Percentiles rank a stretch among this genome's conserved stretches.
Conservation (phyloP, 2,113 vertebrate species). For the Lanius ludovicianus region DNA sequence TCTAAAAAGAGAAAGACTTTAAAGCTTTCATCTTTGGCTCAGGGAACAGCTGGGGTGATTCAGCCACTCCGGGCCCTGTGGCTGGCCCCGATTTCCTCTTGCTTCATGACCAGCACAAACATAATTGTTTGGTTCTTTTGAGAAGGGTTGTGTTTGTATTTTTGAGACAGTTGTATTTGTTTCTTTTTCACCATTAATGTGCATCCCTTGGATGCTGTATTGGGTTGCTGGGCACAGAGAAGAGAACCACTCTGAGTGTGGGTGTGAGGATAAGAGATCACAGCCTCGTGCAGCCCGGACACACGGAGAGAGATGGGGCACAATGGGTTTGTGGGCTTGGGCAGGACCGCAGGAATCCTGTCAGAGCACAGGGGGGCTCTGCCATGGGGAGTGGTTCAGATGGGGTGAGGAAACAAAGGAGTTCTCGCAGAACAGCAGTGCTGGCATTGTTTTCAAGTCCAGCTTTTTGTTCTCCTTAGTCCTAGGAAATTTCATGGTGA, state of each 20-base stretch:
- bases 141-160: neutral
- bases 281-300: neutral
- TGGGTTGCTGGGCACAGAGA: neutral
- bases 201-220: neutral
- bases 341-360: neutral
- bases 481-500: constrained; percentile 1
- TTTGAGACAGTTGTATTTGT: neutral
- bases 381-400: neutral
- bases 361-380: neutral
- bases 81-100: neutral
- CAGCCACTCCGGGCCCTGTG: neutral
- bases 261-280: neutral
- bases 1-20: neutral
- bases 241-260: neutral
- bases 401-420: neutral
- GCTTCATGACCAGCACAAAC: neutral
- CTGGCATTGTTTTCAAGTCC: neutral
- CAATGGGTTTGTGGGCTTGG: neutral
- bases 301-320: neutral
- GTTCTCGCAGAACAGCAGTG: neutral
- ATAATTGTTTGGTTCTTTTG: neutral
- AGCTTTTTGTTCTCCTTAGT: constrained; percentile 2
- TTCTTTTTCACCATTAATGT: neutral
- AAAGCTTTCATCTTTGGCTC: neutral
- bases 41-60: neutral